These are phyloP conservation scores for Orius insidiosus DNA, from an alignment of 1,140 invertebrate genomes.

Conservation along the genomic window DNA sequence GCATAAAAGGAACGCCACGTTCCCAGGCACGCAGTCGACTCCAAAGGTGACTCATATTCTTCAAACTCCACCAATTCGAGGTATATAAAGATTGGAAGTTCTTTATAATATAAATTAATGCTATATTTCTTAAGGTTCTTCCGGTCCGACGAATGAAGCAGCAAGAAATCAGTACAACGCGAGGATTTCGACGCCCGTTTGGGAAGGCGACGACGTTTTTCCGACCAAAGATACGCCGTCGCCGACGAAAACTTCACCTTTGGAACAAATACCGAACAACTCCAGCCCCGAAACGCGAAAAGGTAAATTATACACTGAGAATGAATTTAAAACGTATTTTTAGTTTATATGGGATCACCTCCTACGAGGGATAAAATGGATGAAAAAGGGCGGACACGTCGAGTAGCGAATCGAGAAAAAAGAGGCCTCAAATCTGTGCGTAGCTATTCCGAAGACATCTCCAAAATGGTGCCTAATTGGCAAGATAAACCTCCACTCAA, in stretches of 20 bases:
- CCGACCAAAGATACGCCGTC: conserved; percentile 20
- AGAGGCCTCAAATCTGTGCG: conserved; percentile 20
- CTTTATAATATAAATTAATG: no score
- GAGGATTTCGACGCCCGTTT: conserved; percentile 13
- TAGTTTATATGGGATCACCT: conserved; percentile 51
- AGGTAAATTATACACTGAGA: no score
- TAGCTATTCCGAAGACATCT: conserved; percentile 22
- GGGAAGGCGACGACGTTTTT: conserved; percentile 23
- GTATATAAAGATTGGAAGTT: no score
- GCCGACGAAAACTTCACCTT: conserved; percentile 11
- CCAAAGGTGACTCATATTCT: conserved; percentile 17
- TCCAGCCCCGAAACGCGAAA: conserved; percentile 17
- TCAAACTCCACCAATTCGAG: conserved; percentile 25
- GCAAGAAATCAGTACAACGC: conserved; percentile 14
- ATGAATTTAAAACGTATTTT: no score
- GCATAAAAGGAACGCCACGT: conserved; percentile 66
- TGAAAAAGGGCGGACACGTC: conserved; percentile 35
- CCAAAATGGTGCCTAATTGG: conserved; percentile 21
- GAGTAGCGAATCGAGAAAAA: conserved; percentile 21
- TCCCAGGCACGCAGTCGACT: conserved; percentile 48
- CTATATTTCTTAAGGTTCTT: no score
- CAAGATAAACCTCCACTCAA: conserved; percentile 7
- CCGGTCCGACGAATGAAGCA: background rate
- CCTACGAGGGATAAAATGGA: conserved; percentile 60
- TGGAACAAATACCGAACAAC: conserved; percentile 8